Evolutionary conservation across 2,113 vertebrate genomes (phyloP).

Genomic region (Chaetura pelagica): DNA sequence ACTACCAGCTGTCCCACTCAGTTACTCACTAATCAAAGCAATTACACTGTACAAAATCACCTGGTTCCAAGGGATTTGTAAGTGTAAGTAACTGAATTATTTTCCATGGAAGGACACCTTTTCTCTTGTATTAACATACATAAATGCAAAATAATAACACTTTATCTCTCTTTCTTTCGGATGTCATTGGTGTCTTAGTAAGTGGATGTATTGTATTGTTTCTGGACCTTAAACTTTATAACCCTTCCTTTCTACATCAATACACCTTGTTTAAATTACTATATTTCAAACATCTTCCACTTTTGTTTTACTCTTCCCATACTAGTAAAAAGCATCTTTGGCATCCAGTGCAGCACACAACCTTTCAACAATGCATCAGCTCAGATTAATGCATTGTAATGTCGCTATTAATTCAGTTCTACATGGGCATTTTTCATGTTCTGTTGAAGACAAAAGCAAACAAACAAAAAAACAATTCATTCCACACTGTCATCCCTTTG

Average conservation of each 20-base stretch:
- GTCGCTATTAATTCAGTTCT: slow-evolving; percentile 70
- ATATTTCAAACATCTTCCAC: slow-evolving; percentile 57
- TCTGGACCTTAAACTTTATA: slow-evolving; percentile 66
- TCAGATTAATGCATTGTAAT: slow-evolving; percentile 78
- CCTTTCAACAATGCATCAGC: slow-evolving; percentile 76
- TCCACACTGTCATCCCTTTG: slow-evolving; percentile 98
- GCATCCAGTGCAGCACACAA: slow-evolving; percentile 70
- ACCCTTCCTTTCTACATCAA: slow-evolving; percentile 58
- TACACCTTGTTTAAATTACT: slow-evolving; percentile 65
- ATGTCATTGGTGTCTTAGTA: slow-evolving; percentile 71
- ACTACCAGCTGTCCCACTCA: not conserved
- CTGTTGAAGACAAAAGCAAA: slow-evolving; percentile 80
- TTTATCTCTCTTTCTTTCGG: slow-evolving; percentile 69
- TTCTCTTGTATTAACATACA: slow-evolving; percentile 15
- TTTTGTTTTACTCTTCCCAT: slow-evolving; percentile 62
- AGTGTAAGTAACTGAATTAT: not conserved
- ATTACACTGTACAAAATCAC: not conserved
- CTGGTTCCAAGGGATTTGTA: slow-evolving; percentile 23
- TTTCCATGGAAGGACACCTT: slow-evolving; percentile 35
- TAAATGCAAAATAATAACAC: slow-evolving; percentile 62
- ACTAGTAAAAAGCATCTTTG: slow-evolving; percentile 6
- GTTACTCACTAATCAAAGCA: not conserved
- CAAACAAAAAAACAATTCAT: slow-evolving; percentile 88
- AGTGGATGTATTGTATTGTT: slow-evolving; percentile 63
- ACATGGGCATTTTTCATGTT: slow-evolving; percentile 89